These are phyloP conservation scores for Illadopsis cleaveri DNA, from an alignment of 2,113 vertebrate species.

Conservation along the genomic window DNA sequence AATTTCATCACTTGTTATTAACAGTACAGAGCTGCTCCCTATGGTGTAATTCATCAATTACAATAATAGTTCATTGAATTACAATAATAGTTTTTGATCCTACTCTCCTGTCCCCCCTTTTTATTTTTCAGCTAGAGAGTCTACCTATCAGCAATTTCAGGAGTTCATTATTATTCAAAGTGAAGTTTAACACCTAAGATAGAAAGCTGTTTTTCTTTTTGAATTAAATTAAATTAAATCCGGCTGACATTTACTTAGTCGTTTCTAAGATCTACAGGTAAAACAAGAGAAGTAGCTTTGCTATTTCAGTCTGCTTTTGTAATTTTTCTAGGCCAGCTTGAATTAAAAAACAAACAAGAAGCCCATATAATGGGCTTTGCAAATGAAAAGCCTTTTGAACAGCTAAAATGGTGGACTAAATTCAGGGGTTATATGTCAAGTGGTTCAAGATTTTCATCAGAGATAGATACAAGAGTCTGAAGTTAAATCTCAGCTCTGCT, in stretches of 20 bases:
- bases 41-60: background rate
- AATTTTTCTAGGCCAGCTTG: background rate
- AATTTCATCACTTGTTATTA: background rate
- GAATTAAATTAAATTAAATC: constrained; percentile 16
- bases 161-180: background rate
- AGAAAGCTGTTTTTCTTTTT: background rate
- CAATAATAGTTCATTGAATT: background rate
- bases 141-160: background rate
- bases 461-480: background rate
- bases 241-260: constrained; percentile 17
- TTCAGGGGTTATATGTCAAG: background rate
- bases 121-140: background rate
- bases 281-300: constrained; percentile 31
- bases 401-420: background rate
- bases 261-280: background rate
- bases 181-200: background rate
- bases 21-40: background rate
- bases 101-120: rapidly evolving
- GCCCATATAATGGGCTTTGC: background rate
- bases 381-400: background rate
- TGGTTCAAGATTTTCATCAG: background rate
- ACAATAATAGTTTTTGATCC: background rate
- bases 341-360: constrained; percentile 10
- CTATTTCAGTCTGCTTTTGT: constrained; percentile 30
- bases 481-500: background rate